Evolutionary conservation across 2,113 vertebrate genomes (phyloP), one percentile per base, ranked within the genome.

Genomic region (Platysternon megacephalum): DNA sequence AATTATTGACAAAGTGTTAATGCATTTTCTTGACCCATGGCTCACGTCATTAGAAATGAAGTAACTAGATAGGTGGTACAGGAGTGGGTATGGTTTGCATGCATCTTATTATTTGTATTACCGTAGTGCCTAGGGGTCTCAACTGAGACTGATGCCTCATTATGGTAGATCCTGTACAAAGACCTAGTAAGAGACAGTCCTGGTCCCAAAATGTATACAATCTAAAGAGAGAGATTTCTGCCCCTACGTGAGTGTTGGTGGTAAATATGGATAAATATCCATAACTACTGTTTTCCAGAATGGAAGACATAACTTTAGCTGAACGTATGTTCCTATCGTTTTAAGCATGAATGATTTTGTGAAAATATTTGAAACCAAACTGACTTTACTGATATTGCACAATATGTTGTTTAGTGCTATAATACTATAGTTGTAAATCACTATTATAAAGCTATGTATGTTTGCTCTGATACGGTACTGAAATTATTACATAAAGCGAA

Each of bases 281-380:
- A 21, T 26, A 76, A 76, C 72, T 28, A 46, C 72, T 76, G 6
- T 46, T 78, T 72, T 56, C 35, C 44, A 93, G 52, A 74, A 88
- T 86, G 85, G 61, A 56, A 35, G 87, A 84, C 11, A 22, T 79
- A 56, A 29, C 53, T 94, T 56, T 76, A 87, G 86, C 79, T 82
- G 94, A 94, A 65, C 61, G 3, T 81, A 84, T 48, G 58, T 87
- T 97, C 53, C 28, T 91, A 86, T 44, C 11, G 6, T 88, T 96
- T 95, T 65, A 55, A 79, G 13, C 88, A 94, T 88, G 88, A 84
- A 89, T 89, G 88, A 49, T 86, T 72, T 55, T 44, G 90, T 92
- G 85, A 0, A 4, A 94, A 85, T 61, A 82, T 86, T 92, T 87
- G 88, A 94, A 95, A 89, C 35, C 35, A 92, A 87, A 72, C 84